Percentiles rank a stretch among this genome's conserved stretches.
Conservation (phyloP, 2,113 vertebrate species). For the Alectura lathami region DNA sequence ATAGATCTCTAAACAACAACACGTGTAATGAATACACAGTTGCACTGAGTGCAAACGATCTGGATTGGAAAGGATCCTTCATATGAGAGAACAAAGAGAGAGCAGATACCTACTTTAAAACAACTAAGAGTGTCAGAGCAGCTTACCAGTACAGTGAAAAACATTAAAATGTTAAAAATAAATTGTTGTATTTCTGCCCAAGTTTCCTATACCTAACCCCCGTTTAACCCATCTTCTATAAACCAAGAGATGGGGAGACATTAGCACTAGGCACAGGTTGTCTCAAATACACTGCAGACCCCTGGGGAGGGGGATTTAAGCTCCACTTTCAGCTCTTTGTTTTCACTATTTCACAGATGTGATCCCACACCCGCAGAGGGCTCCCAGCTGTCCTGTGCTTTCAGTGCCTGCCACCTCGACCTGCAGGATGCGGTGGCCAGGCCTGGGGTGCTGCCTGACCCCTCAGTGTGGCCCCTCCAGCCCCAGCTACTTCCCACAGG, state of each 20-base stretch:
- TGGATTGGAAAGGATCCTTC: neutral
- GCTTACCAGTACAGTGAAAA: neutral
- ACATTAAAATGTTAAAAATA: neutral
- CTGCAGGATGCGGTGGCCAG: neutral
- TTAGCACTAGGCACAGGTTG: neutral
- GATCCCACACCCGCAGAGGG: fast-evolving
- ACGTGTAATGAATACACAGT: neutral
- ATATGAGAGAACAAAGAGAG: neutral
- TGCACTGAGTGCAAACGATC: neutral
- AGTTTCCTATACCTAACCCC: neutral
- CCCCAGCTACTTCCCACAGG: fast-evolving
- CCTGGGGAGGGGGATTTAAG: neutral
- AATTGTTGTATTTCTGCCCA: neutral
- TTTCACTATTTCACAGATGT: neutral
- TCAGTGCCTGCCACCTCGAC: slow-evolving; percentile 37
- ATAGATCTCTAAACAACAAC: neutral
- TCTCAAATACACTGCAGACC: neutral
- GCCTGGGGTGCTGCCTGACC: neutral
- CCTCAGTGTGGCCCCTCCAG: neutral
- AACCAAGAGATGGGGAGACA: neutral
- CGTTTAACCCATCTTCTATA: neutral
- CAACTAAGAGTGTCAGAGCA: neutral
- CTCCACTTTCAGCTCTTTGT: neutral
- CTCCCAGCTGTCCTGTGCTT: slow-evolving; percentile 64
- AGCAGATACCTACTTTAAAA: neutral